phyloP scores from a whole-genome alignment of 2,888 invertebrate species.

The Drosophila bunnanda region DNA sequence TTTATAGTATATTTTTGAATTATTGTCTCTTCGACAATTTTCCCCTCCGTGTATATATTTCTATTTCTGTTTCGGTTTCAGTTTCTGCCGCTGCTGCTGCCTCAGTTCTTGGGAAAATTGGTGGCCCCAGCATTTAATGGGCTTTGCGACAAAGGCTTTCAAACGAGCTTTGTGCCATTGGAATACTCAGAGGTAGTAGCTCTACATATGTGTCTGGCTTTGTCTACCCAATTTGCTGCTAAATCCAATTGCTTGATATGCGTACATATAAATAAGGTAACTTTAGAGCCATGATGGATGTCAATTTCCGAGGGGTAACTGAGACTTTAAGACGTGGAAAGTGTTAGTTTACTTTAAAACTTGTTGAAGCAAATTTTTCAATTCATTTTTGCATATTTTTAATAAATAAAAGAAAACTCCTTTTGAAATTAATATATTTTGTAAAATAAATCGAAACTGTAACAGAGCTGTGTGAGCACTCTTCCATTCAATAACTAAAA shows the following conservation, averaged over 20 bases:
- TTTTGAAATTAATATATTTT: neutral
- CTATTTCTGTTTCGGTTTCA: conserved; percentile 35
- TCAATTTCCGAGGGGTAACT: conserved; percentile 7
- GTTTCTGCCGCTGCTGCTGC: conserved; percentile 10
- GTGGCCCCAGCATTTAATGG: conserved; percentile 46
- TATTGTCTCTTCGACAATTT: neutral
- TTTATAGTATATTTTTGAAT: no score
- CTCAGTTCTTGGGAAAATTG: conserved; percentile 37
- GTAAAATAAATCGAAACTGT: neutral
- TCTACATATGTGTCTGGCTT: conserved; percentile 26
- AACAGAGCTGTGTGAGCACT: neutral
- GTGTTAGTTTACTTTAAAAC: conserved; percentile 8
- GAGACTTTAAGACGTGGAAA: conserved; percentile 1
- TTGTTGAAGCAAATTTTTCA: neutral
- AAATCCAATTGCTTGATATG: conserved; percentile 43
- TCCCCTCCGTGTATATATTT: conserved; percentile 6
- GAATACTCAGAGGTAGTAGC: conserved; percentile 30
- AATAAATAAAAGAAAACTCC: neutral
- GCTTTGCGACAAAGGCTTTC: conserved; percentile 51
- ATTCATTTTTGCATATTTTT: neutral
- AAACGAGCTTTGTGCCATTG: conserved; percentile 47
- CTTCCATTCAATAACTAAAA: conserved; percentile 28
- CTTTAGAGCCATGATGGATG: conserved; percentile 27
- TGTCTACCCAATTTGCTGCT: conserved; percentile 40
- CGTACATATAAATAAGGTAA: conserved; percentile 43